Evolutionary conservation across 2,113 vertebrate genomes (phyloP), one percentile per base, ranked within the genome.

Genomic region (Megaceryle torquata): DNA sequence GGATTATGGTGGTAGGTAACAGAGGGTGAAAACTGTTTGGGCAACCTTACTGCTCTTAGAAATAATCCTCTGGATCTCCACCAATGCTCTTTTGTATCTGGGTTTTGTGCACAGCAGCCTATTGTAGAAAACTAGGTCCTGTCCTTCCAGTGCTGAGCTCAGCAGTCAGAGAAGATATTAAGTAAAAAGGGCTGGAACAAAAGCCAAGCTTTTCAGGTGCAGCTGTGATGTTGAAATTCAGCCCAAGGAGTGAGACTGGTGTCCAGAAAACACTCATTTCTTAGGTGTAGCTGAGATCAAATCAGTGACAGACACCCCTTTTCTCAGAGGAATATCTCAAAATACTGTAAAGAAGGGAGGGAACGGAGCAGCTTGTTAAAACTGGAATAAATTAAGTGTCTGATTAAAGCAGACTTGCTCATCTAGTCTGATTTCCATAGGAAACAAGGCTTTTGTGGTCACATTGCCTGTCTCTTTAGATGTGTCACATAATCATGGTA

Each of bases 361-460:
- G 75, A 77, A 63, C 6, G 3, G 67, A 93, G 77, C 65, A 76
- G 15, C 20, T 90, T 33, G 13, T 68, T 86, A 74, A 53, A 88
- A 35, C n/a, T 41, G 35, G 77, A 82, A 39, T 86, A 44, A 56
- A 43, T 74, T 79, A 80, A 59, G 41, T 20, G 29, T 9, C 21
- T 77, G 51, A 91, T 95, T 86, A 77, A 80, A 63, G 64, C 37
- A 43, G 46, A 15, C 65, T 82, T 60, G 88, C 70, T 92, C 77
- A 39, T 91, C 89, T 68, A 56, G 60, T 61, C 86, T 90, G 48
- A 88, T 86, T 91, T 93, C 64, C 80, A 82, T 92, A 78, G 81
- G 72, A 81, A 68, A 28, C 20, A 43, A 75, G 48, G 64, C 56
- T 83, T 51, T 13, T 71, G 61, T 78, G 53, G 86, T 26, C 51